phyloP scores from a whole-genome alignment of 2,888 invertebrate species.

The Tachina grossa region DNA sequence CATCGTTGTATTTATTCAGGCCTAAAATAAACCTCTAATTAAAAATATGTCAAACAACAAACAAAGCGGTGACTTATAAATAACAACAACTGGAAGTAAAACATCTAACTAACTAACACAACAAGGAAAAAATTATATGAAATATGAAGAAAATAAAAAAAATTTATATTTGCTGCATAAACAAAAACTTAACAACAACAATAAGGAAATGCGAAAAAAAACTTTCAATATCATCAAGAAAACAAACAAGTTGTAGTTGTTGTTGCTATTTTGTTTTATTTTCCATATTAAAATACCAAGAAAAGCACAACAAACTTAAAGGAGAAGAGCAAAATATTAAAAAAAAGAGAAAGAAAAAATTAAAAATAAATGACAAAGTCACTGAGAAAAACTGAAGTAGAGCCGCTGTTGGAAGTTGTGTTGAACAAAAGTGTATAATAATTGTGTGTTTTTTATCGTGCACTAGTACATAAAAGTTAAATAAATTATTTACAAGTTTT shows the following conservation, averaged over 20 bases:
- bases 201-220: conserved; percentile 7
- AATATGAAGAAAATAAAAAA: conserved; percentile 6
- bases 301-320: conserved; percentile 48
- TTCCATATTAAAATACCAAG: conserved; percentile 31
- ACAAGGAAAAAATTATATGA: conserved; percentile 2
- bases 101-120: conserved; percentile 49
- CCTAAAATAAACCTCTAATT: conserved; percentile 68
- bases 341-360: neutral
- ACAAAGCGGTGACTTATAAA: conserved; percentile 58
- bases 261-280: conserved; percentile 7
- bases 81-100: conserved; percentile 29
- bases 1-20: conserved; percentile 32
- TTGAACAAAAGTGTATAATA: neutral
- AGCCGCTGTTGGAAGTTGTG: neutral
- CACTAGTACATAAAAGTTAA: conserved; percentile 32
- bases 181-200: conserved; percentile 51
- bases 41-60: conserved; percentile 66
- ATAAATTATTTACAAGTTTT: conserved; percentile 61
- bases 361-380: conserved; percentile 27
- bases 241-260: conserved; percentile 62
- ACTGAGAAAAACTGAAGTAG: conserved; percentile 26
- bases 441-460: neutral
- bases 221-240: conserved; percentile 57
- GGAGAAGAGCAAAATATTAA: conserved; percentile 3
- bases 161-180: conserved; percentile 25